Evolutionary conservation across 2,888 invertebrate genomes (phyloP), one percentile per base, ranked within the genome.

Genomic region (Phymatocera aterrima): DNA sequence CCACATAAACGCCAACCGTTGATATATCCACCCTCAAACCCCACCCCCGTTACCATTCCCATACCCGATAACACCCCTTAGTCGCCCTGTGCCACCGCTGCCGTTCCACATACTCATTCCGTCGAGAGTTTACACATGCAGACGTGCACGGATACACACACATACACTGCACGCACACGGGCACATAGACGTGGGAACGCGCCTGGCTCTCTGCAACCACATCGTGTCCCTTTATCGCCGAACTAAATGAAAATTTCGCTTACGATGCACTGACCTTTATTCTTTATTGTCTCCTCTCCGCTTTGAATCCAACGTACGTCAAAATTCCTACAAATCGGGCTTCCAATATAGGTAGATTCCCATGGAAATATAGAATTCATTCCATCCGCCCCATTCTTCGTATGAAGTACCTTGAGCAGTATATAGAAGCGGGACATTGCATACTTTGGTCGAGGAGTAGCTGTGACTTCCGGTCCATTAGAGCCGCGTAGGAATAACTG

Each of bases 1-100:
- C 84, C 86, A 85, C 86, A 85, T 85, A 85, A 85, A 85, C 83
- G 86, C 84, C 86, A 86, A 85, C 85, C 83, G 82, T 84, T 85
- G 85, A 85, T 86, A 86, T 86, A 86, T 85, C 82, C 82, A 46
- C 43, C 54, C 54, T 57, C 57, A 31, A 61, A 31, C 78, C 80
- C 83, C 80, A 80, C 80, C 80, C 80, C 83, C 74, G 79, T 82
- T 80, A 79, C 81, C 81, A 80, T 83, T 78, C 79, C 82, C 81
- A 80, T 81, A 82, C 84, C 85, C 84, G 85, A 85, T 85, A 85
- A 85, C 85, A 85, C 85, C 85, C 84, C 80, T 80, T 79, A 77
- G 80, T 68, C 78, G 48, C 81, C 77, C 34, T 24, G 12, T 46
- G 24, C 24, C 54, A 54, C 34, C 12, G 21, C 57, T 57, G 40